phyloP scores from a whole-genome alignment of 1,140 invertebrate genomes.

The Drosophila gunungcola region DNA sequence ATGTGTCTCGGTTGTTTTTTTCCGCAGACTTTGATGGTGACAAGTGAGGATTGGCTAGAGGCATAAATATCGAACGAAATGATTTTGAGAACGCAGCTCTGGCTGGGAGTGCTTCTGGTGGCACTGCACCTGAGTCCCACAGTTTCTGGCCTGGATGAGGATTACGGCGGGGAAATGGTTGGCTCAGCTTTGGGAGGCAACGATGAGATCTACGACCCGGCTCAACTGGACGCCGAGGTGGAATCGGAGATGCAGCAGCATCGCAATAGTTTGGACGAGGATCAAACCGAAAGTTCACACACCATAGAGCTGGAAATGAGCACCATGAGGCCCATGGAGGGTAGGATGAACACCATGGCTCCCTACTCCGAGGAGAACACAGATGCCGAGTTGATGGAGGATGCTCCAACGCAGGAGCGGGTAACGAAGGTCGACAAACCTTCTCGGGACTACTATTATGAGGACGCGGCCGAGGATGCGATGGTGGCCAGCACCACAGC shows the following conservation, averaged over 20 bases:
- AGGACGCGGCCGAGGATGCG: slow-evolving; percentile 46
- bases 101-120: slow-evolving; percentile 44
- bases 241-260: slow-evolving; percentile 48
- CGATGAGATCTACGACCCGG: slow-evolving; percentile 71
- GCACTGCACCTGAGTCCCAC: slow-evolving; percentile 9
- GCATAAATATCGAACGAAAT: slow-evolving; percentile 20
- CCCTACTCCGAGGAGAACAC: slow-evolving; percentile 53
- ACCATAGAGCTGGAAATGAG: slow-evolving; percentile 25
- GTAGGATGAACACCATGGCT: slow-evolving; percentile 30
- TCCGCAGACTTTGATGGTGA: slow-evolving; percentile 52
- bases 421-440: slow-evolving; percentile 36
- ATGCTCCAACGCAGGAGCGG: slow-evolving; percentile 48
- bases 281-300: slow-evolving; percentile 29
- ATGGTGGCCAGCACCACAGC: slow-evolving; percentile 25
- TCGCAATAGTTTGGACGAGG: slow-evolving; percentile 54
- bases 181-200: slow-evolving; percentile 6
- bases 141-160: slow-evolving; percentile 45
- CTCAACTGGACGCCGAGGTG: slow-evolving; percentile 51
- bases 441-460: slow-evolving; percentile 57
- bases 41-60: slow-evolving; percentile 12
- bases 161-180: slow-evolving; percentile 35
- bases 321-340: slow-evolving; percentile 33
- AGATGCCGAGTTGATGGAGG: slow-evolving; percentile 49
- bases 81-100: slow-evolving; percentile 64
- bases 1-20: slow-evolving; percentile 15